Base-by-base conservation (phyloP, 2,888 invertebrate genomes). In the Pollenia amentaria region DNA sequence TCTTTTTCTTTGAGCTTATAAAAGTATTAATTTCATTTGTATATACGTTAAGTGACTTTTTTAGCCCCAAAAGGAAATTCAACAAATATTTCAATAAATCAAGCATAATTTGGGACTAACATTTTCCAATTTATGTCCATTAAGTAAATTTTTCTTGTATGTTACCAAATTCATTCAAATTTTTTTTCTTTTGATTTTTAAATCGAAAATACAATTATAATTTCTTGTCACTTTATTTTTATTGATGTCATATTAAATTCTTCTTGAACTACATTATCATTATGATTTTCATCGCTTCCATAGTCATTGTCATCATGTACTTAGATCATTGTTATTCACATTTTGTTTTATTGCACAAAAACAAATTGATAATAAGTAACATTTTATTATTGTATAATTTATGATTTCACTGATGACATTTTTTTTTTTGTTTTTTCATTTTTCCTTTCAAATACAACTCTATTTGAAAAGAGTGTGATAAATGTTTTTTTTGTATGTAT, bases 161-260 rank as follows among this genome's bases (percentile, higher is more conserved):
- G 3, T 12, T 29, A 65, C n/a, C 8, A 29, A n/a, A 1, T n/a
- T 65, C n/a, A 9, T 29, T 21, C n/a, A 48, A 48, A 21, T 46
- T 67, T 46, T 29, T 16, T 46, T 44, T 57, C 57, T 57, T 29
- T 16, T 72, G 16, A 8, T 46, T 29, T 42, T 67, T 65, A 67
- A 44, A 64, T 80, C 64, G 72, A 55, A 64, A 80, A 46, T 62
- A 72, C 53, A 80, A 72, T 80, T 72, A 79, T 51, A 79, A 72
- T 64, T 72, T 42, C 51, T 55, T 80, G 64, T 64, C 64, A 80
- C 14, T 80, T 72, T 53, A 11, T 38, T 29, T 72, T 80, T 16
- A 53, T 64, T n/a, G 48, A 7, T 76, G 53, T 76, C 53, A 64
- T 64, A 29, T 29, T 29, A 6, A 67, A 16, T 42, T 51, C 51